phyloP scores from a whole-genome alignment of 2,888 invertebrate genomes.

The Plagodis dolabraria region DNA sequence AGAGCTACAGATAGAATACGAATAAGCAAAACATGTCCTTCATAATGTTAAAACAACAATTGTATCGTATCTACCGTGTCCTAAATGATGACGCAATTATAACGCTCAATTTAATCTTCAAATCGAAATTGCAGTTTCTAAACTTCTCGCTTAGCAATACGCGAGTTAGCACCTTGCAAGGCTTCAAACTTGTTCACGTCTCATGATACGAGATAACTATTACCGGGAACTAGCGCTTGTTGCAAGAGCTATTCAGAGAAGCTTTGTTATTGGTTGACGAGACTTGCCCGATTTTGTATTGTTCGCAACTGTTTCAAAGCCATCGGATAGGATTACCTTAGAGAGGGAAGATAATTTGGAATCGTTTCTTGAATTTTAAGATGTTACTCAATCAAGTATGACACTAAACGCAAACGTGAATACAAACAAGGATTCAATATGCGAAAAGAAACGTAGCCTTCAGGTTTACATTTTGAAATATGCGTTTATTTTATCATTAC shows the following conservation, averaged over 20 bases:
- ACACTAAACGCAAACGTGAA: no score
- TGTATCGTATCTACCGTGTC: not conserved
- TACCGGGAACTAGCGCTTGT: constrained; percentile 10
- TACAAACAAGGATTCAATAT: no score
- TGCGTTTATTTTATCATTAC: no score
- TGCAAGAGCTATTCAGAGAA: constrained; percentile 6
- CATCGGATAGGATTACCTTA: constrained; percentile 1
- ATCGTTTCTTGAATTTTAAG: constrained; percentile 1
- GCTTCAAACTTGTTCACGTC: constrained; percentile 28
- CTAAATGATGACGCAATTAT: constrained; percentile 14
- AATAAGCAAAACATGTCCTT: no score
- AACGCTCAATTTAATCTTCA: constrained; percentile 16
- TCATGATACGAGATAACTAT: constrained; percentile 21
- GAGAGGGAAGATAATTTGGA: not conserved
- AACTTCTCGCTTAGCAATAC: constrained; percentile 22
- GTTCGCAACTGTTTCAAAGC: constrained; percentile 7
- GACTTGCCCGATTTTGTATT: constrained; percentile 3
- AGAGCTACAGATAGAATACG: no score
- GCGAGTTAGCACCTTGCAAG: constrained; percentile 23
- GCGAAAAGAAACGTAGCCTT: no score
- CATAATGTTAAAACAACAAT: no score
- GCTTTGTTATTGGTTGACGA: constrained; percentile 23
- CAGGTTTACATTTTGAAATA: no score
- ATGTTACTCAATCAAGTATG: no score
- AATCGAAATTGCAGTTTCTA: constrained; percentile 26